These are phyloP conservation scores for Sula dactylatra DNA, from an alignment of 2,113 vertebrate species.

Conservation along the genomic window DNA sequence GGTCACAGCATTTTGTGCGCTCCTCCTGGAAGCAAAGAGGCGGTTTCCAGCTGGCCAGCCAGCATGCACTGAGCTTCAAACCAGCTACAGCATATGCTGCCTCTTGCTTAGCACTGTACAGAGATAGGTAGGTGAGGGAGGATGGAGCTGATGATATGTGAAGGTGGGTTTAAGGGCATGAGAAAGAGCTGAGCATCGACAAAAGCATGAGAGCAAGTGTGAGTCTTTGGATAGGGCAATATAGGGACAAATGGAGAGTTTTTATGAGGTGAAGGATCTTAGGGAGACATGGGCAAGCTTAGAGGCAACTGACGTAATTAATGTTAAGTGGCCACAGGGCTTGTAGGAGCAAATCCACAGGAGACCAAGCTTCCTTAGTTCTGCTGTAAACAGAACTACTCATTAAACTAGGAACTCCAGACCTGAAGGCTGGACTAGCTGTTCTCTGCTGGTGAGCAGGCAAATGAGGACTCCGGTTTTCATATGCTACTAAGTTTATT, in stretches of 20 bases:
- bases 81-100: not conserved
- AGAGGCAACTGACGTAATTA: not conserved
- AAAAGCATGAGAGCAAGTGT: not conserved
- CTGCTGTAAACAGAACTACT: not conserved
- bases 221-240: not conserved
- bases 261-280: not conserved
- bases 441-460: not conserved
- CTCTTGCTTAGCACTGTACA: not conserved
- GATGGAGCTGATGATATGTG: not conserved
- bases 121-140: not conserved
- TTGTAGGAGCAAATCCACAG: not conserved
- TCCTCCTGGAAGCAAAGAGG: not conserved
- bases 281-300: not conserved
- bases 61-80: not conserved
- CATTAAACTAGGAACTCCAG: not conserved
- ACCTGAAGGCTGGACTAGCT: not conserved
- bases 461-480: not conserved
- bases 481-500: not conserved
- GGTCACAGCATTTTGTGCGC: not conserved
- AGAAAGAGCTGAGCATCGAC: not conserved
- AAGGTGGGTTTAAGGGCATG: not conserved
- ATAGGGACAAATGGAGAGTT: not conserved
- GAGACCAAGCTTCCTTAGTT: conserved; percentile 14
- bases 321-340: not conserved
- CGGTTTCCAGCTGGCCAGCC: not conserved